Evolutionary conservation across 2,113 vertebrate genomes (phyloP), one percentile per base, ranked within the genome.

Genomic region (Corythaeola cristata): DNA sequence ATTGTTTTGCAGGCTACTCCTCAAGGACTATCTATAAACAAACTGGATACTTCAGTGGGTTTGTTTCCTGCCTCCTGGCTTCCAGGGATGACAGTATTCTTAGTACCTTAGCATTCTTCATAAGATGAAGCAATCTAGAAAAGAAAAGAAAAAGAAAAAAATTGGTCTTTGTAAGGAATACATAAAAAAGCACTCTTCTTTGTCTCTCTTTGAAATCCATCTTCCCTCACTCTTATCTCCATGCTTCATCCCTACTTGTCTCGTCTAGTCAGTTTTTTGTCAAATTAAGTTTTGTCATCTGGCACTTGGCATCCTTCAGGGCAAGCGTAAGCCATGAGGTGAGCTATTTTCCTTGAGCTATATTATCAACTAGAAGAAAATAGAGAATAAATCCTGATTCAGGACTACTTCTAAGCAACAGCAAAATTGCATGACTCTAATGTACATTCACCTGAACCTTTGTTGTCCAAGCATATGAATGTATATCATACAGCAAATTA

Each of bases 1-100:
- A 96, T 89, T 96, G 92, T 97, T 98, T 97, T 97, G 75, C 88
- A 96, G 41, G 52, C 8, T 77, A 33, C 50, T 97, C 71, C 89
- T 87, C 13, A 13, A 97, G 90, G 92, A 94, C 89, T 67, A 85
- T 86, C 88, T 90, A 89, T 95, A 97, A 97, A 94, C 35, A 97
- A 97, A 97, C 32, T 92, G 90, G 74, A 85, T 93, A 96, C 93
- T 97, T 98, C 95, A 95, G 81, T 90, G 84, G 27, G 60, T 87
- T 96, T 97, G 69, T 96, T 96, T 97, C 93, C 77, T 95, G 83
- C 75, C 73, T 97, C 81, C 78, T 93, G 88, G 50, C 94, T 96
- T 58, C 63, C 74, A 91, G 76, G 45, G 72, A 81, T 71, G 71
- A 92, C 76, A 0, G 1, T 86, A 93, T 85, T 90, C 85, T 97